Evolutionary conservation across 2,888 invertebrate genomes (phyloP), one percentile per base, ranked within the genome.

Genomic region (Iphiclides podalirius): DNA sequence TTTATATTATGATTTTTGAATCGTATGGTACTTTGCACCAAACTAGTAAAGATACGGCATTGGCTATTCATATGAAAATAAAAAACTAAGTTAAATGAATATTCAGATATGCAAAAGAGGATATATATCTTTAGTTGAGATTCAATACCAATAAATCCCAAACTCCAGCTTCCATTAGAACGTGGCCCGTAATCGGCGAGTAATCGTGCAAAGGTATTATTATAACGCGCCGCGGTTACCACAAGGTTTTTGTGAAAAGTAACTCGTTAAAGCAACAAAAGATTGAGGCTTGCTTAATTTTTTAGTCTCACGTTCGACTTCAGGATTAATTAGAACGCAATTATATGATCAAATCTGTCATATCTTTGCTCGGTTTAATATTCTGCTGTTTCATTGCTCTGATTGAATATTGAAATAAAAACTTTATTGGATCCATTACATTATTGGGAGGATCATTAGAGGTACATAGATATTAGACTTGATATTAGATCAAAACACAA

Each of bases 281-380:
- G 77, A 75, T 77, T 78, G 75, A 76, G 75, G 75, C 74, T 83
- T 79, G 75, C 76, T 79, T 79, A 78, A 84, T 81, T 79, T 84
- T 79, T 75, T 76, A 84, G 76, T 79, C 81, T 72, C 84, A 84
- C 83, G 84, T 80, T 81, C 72, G 71, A 67, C 63, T 70, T 64
- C 53, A 64, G 61, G n/a, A 62, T 72, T 76, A 77, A 80, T 79
- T 73, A 68, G 68, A 69, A 72, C 70, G 64, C 70, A 77, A 77
- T 79, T 80, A 76, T 67, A 74, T 67, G 67, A 72, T 73, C 70
- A 72, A 64, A 59, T 64, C 66, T 59, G 66, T 63, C 59, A 55
- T 61, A 69, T 69, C 59, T 66, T 74, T 75, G 64, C 64, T 59
- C 63, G 68, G 73, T 70, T 63, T 62, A 55, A 57, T 54, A 58